phyloP scores from a whole-genome alignment of 2,113 vertebrate genomes.

The Pachypanchax playfairii region DNA sequence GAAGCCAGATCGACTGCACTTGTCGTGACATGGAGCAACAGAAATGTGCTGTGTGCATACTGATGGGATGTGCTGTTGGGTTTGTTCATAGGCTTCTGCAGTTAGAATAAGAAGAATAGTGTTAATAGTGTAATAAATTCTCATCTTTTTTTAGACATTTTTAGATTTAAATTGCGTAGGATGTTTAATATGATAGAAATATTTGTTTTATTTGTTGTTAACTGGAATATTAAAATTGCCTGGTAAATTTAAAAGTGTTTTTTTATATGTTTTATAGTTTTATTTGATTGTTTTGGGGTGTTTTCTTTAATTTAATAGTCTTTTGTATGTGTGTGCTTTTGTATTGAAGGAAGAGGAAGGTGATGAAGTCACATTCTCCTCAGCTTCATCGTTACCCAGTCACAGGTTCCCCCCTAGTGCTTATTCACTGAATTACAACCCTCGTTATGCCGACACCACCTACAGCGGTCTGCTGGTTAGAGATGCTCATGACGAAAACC shows the following conservation, averaged over 20 bases:
- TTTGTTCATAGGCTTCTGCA: conserved; percentile 38
- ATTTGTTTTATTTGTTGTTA: neutral
- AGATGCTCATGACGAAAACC: conserved; percentile 94
- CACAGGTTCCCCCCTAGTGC: conserved; percentile 85
- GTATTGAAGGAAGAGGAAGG: conserved; percentile 90
- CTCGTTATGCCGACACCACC: conserved; percentile 84
- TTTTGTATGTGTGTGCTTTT: neutral
- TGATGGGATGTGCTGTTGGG: neutral
- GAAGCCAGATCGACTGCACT: neutral
- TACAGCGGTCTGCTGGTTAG: conserved; percentile 78
- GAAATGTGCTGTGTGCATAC: conserved; percentile 11
- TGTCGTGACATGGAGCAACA: conserved; percentile 19
- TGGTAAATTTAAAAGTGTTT: neutral
- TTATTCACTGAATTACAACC: conserved; percentile 83
- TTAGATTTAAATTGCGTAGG: too few relatives aligned
- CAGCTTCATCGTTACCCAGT: conserved; percentile 74
- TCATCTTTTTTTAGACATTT: too few relatives aligned
- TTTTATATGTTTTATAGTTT: neutral
- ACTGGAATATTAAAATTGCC: neutral
- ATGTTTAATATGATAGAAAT: too few relatives aligned
- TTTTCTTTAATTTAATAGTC: neutral
- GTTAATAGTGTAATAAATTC: too few relatives aligned
- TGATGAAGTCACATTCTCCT: conserved; percentile 83
- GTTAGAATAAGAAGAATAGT: conserved; percentile 2
- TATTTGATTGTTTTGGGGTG: neutral